Conservation (phyloP, 2,113 vertebrate genomes). For the Ranitomeya imitator region DNA sequence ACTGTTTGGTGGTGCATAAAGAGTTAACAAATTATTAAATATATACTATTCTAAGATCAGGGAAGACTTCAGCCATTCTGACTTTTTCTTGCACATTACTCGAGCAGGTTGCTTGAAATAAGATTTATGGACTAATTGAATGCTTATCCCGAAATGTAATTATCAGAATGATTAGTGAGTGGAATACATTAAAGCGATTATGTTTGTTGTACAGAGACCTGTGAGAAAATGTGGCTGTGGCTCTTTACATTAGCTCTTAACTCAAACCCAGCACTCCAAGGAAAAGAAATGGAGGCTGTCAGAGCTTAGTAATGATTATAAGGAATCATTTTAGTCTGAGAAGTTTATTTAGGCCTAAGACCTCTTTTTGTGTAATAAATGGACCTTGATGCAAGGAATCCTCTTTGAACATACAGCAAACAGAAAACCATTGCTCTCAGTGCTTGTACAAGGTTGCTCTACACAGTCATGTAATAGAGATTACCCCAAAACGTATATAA, state of each 20-base stretch:
- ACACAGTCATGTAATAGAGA: neutral
- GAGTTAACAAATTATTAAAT: neutral
- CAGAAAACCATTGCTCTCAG: neutral
- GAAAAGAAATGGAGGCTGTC: neutral
- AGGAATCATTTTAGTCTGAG: constrained; percentile 10
- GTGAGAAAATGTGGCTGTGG: constrained; percentile 36
- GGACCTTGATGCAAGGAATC: neutral
- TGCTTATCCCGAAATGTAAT: constrained; percentile 21
- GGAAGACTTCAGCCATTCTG: neutral
- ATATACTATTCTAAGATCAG: neutral
- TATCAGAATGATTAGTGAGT: constrained; percentile 36
- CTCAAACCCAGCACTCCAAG: neutral
- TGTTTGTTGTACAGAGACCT: constrained; percentile 27
- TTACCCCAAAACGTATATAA: neutral
- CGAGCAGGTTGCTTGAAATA: neutral
- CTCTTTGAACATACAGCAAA: neutral
- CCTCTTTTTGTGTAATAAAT: neutral
- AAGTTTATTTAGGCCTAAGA: neutral
- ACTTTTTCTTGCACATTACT: neutral
- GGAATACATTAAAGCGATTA: constrained; percentile 46
- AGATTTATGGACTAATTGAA: constrained; percentile 32
- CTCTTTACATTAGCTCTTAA: constrained; percentile 38
- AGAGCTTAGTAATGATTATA: constrained; percentile 25
- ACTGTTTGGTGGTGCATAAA: neutral
- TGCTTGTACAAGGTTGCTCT: neutral